Evolutionary conservation across 2,797 vertebrate genomes (phyloP).

Genomic region (Pantherophis alleghaniensis): DNA sequence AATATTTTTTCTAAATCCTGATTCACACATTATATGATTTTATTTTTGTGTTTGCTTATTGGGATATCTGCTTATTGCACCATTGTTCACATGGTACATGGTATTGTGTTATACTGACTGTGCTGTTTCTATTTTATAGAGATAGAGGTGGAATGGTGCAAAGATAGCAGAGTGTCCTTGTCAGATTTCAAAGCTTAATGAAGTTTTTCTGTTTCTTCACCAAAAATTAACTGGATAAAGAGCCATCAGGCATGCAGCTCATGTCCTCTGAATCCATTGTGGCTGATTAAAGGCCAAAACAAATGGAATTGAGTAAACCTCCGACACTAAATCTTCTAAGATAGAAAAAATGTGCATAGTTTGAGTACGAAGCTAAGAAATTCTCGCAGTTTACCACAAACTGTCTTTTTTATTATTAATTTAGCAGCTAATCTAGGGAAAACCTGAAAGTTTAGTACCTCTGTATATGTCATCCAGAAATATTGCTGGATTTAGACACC

Average conservation of each 20-base stretch:
- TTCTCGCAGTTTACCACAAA: background rate
- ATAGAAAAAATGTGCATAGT: accelerated
- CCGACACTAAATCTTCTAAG: background rate
- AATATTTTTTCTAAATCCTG: background rate
- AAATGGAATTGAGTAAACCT: background rate
- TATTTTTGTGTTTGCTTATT: background rate
- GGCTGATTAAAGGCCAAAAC: background rate
- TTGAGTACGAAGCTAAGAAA: background rate
- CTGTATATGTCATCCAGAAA: background rate
- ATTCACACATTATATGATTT: background rate
- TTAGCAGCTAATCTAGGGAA: background rate
- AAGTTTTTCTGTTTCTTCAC: background rate
- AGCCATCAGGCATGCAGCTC: background rate
- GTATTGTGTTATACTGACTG: background rate
- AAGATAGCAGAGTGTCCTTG: background rate
- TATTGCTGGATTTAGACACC: background rate
- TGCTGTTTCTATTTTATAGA: background rate
- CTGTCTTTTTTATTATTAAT: background rate
- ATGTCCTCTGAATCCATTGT: background rate
- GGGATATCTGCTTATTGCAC: background rate
- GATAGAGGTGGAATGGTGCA: background rate
- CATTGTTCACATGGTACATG: background rate
- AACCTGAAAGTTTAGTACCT: background rate
- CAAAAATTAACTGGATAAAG: background rate
- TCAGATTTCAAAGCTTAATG: background rate